phyloP scores from a whole-genome alignment of 2,113 vertebrate genomes.

The Festucalex cinctus region DNA sequence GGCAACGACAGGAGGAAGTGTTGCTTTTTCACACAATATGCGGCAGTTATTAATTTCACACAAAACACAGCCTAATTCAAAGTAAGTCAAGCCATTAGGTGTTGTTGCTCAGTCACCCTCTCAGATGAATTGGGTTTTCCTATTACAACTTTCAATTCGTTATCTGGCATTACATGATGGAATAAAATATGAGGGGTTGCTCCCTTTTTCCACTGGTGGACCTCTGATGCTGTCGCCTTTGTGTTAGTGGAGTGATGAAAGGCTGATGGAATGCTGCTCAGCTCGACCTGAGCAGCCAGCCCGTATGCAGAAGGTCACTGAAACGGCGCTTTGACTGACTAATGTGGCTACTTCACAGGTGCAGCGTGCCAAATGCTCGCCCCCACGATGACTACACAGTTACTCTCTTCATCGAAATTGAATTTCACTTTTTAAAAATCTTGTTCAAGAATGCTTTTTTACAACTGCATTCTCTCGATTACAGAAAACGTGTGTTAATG shows the following conservation, averaged over 20 bases:
- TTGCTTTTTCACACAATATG: slow-evolving; percentile 56
- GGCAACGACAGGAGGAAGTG: slow-evolving; percentile 37
- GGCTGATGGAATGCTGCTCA: slow-evolving; percentile 72
- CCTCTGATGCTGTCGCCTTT: slow-evolving; percentile 48
- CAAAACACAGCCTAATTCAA: neutral
- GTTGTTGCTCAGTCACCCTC: slow-evolving; percentile 11
- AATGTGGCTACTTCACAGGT: slow-evolving; percentile 54
- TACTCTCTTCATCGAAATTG: neutral
- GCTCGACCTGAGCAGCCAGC: slow-evolving; percentile 51
- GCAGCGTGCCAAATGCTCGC: slow-evolving; percentile 36
- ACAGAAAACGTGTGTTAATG: neutral
- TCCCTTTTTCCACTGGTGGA: slow-evolving; percentile 26
- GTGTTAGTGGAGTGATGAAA: slow-evolving; percentile 73
- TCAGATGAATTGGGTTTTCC: neutral
- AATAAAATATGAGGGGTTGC: neutral
- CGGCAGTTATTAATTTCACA: slow-evolving; percentile 46
- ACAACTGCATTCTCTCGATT: neutral
- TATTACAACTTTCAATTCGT: neutral
- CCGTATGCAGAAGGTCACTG: slow-evolving; percentile 62
- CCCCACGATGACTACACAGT: neutral
- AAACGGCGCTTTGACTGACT: slow-evolving; percentile 43
- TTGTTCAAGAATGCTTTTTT: neutral
- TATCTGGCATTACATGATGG: neutral
- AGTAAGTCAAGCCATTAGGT: slow-evolving; percentile 4
- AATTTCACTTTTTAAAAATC: neutral